Evolutionary conservation across 2,113 vertebrate species (phyloP).

Genomic region (Poeciliopsis turrubarensis): DNA sequence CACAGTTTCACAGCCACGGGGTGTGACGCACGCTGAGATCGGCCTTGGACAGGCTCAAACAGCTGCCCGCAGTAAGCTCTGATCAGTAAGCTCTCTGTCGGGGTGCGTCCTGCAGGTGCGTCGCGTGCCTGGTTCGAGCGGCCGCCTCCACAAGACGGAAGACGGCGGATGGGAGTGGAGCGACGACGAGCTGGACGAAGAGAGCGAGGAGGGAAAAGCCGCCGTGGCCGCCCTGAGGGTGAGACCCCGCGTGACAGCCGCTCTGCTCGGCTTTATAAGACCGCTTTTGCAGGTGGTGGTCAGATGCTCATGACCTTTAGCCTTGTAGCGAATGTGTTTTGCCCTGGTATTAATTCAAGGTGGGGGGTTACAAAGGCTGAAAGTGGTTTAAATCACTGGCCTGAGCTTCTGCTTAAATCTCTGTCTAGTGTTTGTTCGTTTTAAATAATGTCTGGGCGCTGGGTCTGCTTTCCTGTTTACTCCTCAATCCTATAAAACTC

Average conservation of each 20-base stretch:
- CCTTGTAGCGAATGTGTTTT: not conserved
- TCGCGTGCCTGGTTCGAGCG: slow-evolving; percentile 78
- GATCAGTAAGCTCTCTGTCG: not conserved
- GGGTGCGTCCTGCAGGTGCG: slow-evolving; percentile 63
- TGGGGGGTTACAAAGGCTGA: not conserved
- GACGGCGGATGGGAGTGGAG: slow-evolving; percentile 83
- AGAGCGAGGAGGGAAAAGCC: slow-evolving; percentile 80
- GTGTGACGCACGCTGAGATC: not conserved
- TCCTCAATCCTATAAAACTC: slow-evolving; percentile 47
- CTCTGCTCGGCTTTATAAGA: not conserved
- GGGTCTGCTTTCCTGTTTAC: slow-evolving; percentile 41
- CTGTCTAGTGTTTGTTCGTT: slow-evolving; percentile 7
- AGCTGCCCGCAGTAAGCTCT: not conserved
- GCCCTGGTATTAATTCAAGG: not conserved
- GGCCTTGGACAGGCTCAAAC: not conserved
- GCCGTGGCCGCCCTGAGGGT: slow-evolving; percentile 77
- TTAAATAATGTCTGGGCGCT: slow-evolving; percentile 41
- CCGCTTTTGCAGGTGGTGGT: not conserved
- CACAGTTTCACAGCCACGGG: not conserved
- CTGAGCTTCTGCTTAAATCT: not conserved
- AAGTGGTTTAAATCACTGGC: not conserved
- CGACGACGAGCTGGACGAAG: slow-evolving; percentile 79
- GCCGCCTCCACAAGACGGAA: slow-evolving; percentile 80
- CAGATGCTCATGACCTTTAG: not conserved
- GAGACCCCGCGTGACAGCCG: slow-evolving; percentile 34